Evolutionary conservation across 2,113 vertebrate genomes (phyloP).

Genomic region (Dipodomys merriami): DNA sequence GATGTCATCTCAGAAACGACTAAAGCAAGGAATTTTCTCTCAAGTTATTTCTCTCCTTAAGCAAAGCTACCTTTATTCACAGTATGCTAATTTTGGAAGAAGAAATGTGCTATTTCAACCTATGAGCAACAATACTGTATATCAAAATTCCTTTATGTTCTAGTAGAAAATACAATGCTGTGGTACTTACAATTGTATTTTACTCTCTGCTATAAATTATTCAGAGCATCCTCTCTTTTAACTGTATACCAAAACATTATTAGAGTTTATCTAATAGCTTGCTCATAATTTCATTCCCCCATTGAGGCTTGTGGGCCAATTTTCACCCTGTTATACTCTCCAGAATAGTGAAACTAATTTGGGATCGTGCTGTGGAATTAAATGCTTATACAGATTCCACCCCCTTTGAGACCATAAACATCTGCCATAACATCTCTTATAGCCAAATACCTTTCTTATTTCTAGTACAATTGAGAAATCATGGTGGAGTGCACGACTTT

Average conservation of each 20-base stretch:
- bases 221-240: constrained; percentile 64
- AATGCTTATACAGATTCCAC: constrained; percentile 81
- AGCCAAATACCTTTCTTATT: constrained; percentile 74
- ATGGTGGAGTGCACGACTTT: constrained; percentile 67
- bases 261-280: constrained; percentile 79
- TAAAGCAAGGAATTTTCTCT: background rate
- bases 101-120: constrained; percentile 26
- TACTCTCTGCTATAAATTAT: constrained; percentile 69
- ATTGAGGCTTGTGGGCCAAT: constrained; percentile 79
- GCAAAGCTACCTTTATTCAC: constrained; percentile 14
- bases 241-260: constrained; percentile 68
- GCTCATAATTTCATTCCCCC: constrained; percentile 82
- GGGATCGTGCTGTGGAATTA: constrained; percentile 84
- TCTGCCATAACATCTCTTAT: constrained; percentile 80
- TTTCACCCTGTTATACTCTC: constrained; percentile 83
- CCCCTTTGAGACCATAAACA: constrained; percentile 83
- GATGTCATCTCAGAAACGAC: background rate
- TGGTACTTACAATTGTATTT: constrained; percentile 54
- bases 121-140: background rate
- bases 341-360: constrained; percentile 84
- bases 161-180: constrained; percentile 36
- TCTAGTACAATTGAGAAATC: constrained; percentile 65
- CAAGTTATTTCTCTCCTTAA: background rate
- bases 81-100: constrained; percentile 1
- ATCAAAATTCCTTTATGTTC: constrained; percentile 52